Evolutionary conservation across 1,140 invertebrate species (phyloP).

Genomic region (Hyposmocoma kahamanoa): DNA sequence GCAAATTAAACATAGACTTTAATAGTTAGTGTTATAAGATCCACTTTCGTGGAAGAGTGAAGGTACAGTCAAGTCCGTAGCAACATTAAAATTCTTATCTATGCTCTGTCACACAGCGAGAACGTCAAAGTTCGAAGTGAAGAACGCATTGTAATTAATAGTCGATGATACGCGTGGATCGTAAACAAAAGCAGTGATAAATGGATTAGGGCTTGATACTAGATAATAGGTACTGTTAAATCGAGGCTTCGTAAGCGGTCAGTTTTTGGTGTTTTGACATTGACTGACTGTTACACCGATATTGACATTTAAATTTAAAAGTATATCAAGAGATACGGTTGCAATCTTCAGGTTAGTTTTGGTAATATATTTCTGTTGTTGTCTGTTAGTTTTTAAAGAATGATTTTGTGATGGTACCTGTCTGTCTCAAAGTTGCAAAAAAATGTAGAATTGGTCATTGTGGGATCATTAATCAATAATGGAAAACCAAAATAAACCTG

Average conservation of each 20-base stretch:
- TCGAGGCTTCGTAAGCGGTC: constrained; percentile 57
- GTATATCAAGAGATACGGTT: too few species aligned
- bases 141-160: constrained; percentile 71
- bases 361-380: too few species aligned
- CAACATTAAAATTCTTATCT: constrained; percentile 72
- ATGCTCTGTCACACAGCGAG: constrained; percentile 66
- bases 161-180: constrained; percentile 68
- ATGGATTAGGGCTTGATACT: constrained; percentile 68
- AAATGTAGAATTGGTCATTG: not conserved
- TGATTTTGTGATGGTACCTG: too few species aligned
- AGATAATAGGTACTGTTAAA: constrained; percentile 64
- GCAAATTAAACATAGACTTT: constrained; percentile 27
- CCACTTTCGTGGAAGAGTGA: constrained; percentile 26
- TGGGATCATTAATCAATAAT: too few species aligned
- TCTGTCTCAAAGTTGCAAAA: too few species aligned
- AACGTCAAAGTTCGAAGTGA: constrained; percentile 72
- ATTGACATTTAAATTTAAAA: too few species aligned
- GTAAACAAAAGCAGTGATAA: constrained; percentile 72
- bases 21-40: constrained; percentile 20
- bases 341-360: too few species aligned
- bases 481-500: too few species aligned
- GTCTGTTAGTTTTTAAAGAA: too few species aligned
- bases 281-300: constrained; percentile 14
- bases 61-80: constrained; percentile 49
- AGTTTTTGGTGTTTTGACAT: constrained; percentile 24